Evolutionary conservation across 2,797 vertebrate species (phyloP), one percentile per base, ranked within the genome.

Genomic region (Monodelphis domestica): DNA sequence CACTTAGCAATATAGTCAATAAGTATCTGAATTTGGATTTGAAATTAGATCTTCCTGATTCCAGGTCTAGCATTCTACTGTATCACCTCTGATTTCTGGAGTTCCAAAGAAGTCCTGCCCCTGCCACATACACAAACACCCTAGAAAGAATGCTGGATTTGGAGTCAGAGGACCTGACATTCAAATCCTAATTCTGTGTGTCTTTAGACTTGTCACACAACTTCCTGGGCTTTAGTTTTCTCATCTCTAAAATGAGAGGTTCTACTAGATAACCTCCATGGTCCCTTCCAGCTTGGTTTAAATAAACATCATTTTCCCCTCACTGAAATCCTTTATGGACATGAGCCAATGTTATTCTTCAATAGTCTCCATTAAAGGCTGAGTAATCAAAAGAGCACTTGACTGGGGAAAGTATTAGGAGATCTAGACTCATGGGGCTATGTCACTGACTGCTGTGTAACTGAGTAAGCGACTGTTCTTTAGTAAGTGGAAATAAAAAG

Each of bases 401-500:
- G 30, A 38, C 3, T 30, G 15, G 29, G 54, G 45, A 90, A 93
- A 95, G 63, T 57, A 89, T 29, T 88, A 90, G 26, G 10, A 52
- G 21, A 63, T 78, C 70, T 45, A 45, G 70, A 21, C 7, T 45
- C 54, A 12, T 21, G 1, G 15, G 63, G 84, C n/a, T 6, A 3
- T 21, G 0, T 50, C 24, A 5, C 12, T 89, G 10, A 93, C 70
- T 45, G n/a, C 21, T 45, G 21, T 24, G 9, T 45, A 78, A 45
- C 59, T 87, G 51, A 91, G 0, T 53, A 87, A 95, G 84, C 54
- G n/a, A 57, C 15, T 29, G 0, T 26, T 51, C 89, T 54, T 95
- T 15, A 38, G 90, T 89, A 91, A 93, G 14, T 24, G 11, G 54
- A 89, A 90, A 89, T 63, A 30, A 91, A 30, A 91, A 57, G 33